Evolutionary conservation across 1,140 invertebrate species (phyloP).

Genomic region (Acromyrmex charruanus): DNA sequence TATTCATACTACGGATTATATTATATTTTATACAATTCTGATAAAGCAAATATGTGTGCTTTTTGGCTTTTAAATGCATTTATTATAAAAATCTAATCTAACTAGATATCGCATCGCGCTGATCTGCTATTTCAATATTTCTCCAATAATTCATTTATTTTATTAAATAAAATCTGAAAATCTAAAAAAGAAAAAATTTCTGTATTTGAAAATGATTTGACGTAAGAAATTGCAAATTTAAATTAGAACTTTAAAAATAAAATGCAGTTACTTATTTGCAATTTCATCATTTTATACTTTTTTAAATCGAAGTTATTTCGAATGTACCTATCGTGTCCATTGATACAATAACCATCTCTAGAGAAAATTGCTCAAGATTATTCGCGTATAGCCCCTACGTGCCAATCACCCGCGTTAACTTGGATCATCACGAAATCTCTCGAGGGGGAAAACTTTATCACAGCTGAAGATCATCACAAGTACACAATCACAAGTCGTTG

Average conservation of each 20-base stretch:
- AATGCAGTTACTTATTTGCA: neutral
- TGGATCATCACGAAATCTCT: conserved; percentile 45
- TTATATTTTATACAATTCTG: neutral
- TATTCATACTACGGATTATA: neutral
- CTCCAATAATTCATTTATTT: neutral
- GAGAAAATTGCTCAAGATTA: conserved; percentile 24
- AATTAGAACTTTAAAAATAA: neutral
- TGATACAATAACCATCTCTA: neutral
- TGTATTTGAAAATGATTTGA: neutral
- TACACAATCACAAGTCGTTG: conserved; percentile 64
- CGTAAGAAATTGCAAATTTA: neutral
- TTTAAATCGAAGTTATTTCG: neutral
- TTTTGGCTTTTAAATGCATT: neutral
- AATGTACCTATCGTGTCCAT: conserved; percentile 16
- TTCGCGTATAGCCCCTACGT: conserved; percentile 24
- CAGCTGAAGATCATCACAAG: conserved; percentile 58
- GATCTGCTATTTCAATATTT: neutral
- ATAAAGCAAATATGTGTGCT: neutral
- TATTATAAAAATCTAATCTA: neutral
- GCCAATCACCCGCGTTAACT: conserved; percentile 55
- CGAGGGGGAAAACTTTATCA: conserved; percentile 45
- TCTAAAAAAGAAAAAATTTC: neutral
- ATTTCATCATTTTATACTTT: neutral
- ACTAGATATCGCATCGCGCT: neutral
- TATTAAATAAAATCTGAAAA: no score